These are phyloP conservation scores for Oryzaephilus surinamensis DNA, from an alignment of 1,140 invertebrate genomes.

Conservation along the genomic window DNA sequence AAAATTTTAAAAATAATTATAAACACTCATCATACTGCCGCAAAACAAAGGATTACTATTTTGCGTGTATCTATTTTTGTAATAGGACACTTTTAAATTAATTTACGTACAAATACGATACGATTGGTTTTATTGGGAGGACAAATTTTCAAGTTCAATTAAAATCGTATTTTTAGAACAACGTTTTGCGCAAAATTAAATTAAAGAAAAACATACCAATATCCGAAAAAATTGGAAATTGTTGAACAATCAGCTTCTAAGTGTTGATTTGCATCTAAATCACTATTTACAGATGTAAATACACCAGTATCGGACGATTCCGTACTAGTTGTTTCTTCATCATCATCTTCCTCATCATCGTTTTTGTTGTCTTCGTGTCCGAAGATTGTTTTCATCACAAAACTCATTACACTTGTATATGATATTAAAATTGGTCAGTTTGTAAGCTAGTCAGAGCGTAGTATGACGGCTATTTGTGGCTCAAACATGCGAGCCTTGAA, in stretches of 20 bases:
- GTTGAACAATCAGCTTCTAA: conserved; percentile 30
- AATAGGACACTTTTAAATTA: too few species aligned
- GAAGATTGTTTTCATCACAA: conserved; percentile 27
- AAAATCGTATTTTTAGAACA: conserved; percentile 3
- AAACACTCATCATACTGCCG: too few species aligned
- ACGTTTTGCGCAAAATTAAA: conserved; percentile 1
- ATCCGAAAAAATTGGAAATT: conserved; percentile 34
- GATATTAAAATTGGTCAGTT: conserved; percentile 3
- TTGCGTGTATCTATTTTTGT: too few species aligned
- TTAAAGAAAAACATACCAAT: conserved; percentile 25
- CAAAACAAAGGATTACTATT: too few species aligned
- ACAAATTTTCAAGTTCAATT: conserved; percentile 4
- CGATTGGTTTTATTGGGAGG: too few species aligned
- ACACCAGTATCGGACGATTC: conserved; percentile 30
- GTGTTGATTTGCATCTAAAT: conserved; percentile 20
- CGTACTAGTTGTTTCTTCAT: conserved; percentile 23
- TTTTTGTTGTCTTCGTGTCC: conserved; percentile 15
- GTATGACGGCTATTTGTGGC: conserved; percentile 29
- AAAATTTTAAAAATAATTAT: too few species aligned
- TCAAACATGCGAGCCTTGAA: conserved; percentile 24
- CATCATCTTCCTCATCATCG: conserved; percentile 28
- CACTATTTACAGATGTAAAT: conserved; percentile 24
- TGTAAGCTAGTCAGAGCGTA: too few species aligned
- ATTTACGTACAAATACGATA: too few species aligned
- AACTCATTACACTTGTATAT: conserved; percentile 24